Evolutionary conservation across 2,113 vertebrate species (phyloP), one percentile per base, ranked within the genome.

Genomic region (Dunckerocampus dactyliophorus): DNA sequence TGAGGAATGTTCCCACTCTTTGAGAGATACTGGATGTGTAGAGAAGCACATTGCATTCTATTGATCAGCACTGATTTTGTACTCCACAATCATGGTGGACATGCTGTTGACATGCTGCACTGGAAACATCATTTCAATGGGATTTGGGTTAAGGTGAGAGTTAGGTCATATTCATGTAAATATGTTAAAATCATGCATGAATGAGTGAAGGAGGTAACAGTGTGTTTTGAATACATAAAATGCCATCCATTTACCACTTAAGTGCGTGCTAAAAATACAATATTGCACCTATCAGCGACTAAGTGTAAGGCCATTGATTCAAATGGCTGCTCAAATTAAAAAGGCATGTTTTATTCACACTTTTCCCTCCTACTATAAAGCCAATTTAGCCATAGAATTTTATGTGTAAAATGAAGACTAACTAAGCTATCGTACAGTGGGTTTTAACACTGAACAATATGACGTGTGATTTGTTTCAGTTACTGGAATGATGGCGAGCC

Each of bases 401-500:
- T 31, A 16, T 17, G 24, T 53, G 15, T 31, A 17, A 53, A 53
- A 31, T 34, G 24, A 53, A n/a, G 8, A 12, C 14, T 53, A 14
- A 8, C 15, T 17, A 31, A n/a, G 51, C 24, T 17, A 11, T 34
- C 9, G 17, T 15, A 28, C 10, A 62, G 39, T 13, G 22, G 12
- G 57, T 34, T 46, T 31, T 37, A 46, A 37, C 2, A 15, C 10
- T 49, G 24, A 61, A 13, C 3, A 16, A 61, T 45, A 1, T 19
- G 9, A 71, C 28, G 6, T 15, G 3, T 58, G 0, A 46, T 63
- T 67, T 59, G 46, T 52, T 81, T 70, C 70, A 91, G 90, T 48
- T 89, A 66, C 59, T 91, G 90, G 90, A 77, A 82, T 39, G 3
- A 52, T 1, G 87, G 85, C 4, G 87, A 90, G 56, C 89, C 90